Conservation (phyloP, 2,797 vertebrate species). For the Coranthus polyacanthus region DNA sequence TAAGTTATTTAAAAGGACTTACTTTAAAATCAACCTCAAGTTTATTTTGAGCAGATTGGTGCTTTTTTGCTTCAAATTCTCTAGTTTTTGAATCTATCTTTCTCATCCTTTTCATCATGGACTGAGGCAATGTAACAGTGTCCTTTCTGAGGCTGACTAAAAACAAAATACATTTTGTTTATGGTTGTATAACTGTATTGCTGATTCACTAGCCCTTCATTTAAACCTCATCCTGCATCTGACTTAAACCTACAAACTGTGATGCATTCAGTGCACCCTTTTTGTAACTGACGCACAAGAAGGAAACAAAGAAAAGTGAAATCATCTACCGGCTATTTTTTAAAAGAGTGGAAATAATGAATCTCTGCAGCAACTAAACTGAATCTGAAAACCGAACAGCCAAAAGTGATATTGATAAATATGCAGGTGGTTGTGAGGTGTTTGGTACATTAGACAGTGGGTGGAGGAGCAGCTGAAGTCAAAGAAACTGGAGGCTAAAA, state of each 20-base stretch:
- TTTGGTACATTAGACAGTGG: conserved; percentile 42
- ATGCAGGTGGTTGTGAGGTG: conserved; percentile 49
- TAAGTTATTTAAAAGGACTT: too few species aligned
- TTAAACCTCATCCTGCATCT: conserved; percentile 51
- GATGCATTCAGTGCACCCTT: conserved; percentile 25
- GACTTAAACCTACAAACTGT: conserved; percentile 49
- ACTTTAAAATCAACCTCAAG: too few species aligned
- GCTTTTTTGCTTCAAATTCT: too few species aligned
- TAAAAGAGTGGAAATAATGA: conserved; percentile 20
- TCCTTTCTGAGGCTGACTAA: background rate
- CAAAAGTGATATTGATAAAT: conserved; percentile 51
- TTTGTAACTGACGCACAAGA: conserved; percentile 27
- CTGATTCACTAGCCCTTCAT: conserved; percentile 52
- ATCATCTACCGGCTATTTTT: background rate
- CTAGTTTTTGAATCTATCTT: background rate
- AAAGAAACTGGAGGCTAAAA: conserved; percentile 49
- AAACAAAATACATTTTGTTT: conserved; percentile 24
- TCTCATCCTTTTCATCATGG: background rate
- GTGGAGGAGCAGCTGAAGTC: conserved; percentile 48
- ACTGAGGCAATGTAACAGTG: background rate
- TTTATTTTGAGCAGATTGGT: too few species aligned
- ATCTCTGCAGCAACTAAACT: conserved; percentile 17
- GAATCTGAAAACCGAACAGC: conserved; percentile 14
- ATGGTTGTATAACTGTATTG: conserved; percentile 49
- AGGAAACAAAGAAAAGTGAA: conserved; percentile 16